Evolutionary conservation across 2,888 invertebrate genomes (phyloP).

Genomic region (Synanthedon andrenaeformis): DNA sequence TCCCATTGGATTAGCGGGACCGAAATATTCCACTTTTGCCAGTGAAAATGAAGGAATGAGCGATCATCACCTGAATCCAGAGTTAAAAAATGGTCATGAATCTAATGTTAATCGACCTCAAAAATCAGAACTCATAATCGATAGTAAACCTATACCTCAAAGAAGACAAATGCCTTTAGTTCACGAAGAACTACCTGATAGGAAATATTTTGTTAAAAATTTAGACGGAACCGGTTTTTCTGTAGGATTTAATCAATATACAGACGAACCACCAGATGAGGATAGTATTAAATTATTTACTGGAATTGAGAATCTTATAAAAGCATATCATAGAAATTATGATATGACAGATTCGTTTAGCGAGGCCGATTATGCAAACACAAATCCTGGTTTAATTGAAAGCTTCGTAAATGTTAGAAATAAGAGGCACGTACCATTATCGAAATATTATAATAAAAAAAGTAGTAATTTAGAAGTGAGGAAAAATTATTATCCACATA

Average conservation of each 20-base stretch:
- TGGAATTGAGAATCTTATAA: slow-evolving; percentile 41
- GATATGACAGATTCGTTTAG: slow-evolving; percentile 8
- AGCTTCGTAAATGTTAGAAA: not conserved
- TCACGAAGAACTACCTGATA: slow-evolving; percentile 24
- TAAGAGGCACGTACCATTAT: too few relatives aligned
- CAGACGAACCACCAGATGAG: slow-evolving; percentile 42
- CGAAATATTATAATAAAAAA: too few relatives aligned
- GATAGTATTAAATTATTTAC: slow-evolving; percentile 45
- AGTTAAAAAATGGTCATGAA: slow-evolving; percentile 27
- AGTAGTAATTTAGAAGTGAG: too few relatives aligned
- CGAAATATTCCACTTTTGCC: slow-evolving; percentile 2
- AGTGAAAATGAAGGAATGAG: slow-evolving; percentile 2
- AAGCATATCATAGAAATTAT: slow-evolving; percentile 37
- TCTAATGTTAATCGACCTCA: slow-evolving; percentile 25
- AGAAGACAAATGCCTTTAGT: slow-evolving; percentile 41
- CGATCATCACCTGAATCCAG: slow-evolving; percentile 18
- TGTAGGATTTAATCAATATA: slow-evolving; percentile 49
- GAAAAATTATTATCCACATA: too few relatives aligned
- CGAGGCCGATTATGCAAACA: slow-evolving; percentile 8
- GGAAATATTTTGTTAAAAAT: slow-evolving; percentile 42
- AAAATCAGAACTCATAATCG: slow-evolving; percentile 26
- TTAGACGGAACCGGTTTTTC: slow-evolving; percentile 50
- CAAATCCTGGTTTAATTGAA: not conserved
- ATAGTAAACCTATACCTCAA: slow-evolving; percentile 36
- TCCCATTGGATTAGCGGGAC: slow-evolving; percentile 29